Evolutionary conservation across 2,113 vertebrate species (phyloP).

Genomic region (Hirundichthys speculiger): DNA sequence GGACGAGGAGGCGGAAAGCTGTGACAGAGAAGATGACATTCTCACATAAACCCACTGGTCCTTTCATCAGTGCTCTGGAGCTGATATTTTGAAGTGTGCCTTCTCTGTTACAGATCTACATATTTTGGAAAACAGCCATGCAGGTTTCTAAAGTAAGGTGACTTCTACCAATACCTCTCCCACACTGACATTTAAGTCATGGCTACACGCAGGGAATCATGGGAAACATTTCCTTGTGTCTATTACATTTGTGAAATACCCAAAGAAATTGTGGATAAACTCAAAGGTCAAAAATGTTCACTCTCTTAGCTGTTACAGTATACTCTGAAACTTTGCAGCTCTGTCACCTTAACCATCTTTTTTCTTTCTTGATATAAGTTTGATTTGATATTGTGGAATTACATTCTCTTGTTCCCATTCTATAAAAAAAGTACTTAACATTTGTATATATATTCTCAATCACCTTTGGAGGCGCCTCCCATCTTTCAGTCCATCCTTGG

Average conservation of each 20-base stretch:
- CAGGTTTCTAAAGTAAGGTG: slow-evolving; percentile 22
- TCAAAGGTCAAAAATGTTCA: slow-evolving; percentile 39
- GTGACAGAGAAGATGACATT: background rate
- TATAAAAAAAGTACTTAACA: too few species aligned
- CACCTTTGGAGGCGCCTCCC: too few species aligned
- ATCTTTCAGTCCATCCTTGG: too few species aligned
- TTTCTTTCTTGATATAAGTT: too few species aligned
- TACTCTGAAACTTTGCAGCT: background rate
- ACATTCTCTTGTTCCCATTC: too few species aligned
- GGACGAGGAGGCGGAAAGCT: slow-evolving; percentile 1
- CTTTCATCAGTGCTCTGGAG: slow-evolving; percentile 1
- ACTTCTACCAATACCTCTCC: slow-evolving; percentile 25
- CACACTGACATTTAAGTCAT: slow-evolving; percentile 56
- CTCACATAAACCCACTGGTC: slow-evolving; percentile 3
- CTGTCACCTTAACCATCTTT: background rate
- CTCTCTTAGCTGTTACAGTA: background rate
- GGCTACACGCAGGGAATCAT: slow-evolving; percentile 35
- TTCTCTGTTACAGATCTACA: slow-evolving; percentile 27
- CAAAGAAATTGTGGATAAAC: background rate
- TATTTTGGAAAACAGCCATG: slow-evolving; percentile 20
- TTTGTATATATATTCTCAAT: too few species aligned
- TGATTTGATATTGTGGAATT: too few species aligned
- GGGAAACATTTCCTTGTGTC: slow-evolving; percentile 24
- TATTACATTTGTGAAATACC: slow-evolving; percentile 9
- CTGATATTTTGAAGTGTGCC: slow-evolving; percentile 47